Evolutionary conservation across 2,797 vertebrate genomes (phyloP), one percentile per base, ranked within the genome.

Genomic region (Aulostomus chinensis): DNA sequence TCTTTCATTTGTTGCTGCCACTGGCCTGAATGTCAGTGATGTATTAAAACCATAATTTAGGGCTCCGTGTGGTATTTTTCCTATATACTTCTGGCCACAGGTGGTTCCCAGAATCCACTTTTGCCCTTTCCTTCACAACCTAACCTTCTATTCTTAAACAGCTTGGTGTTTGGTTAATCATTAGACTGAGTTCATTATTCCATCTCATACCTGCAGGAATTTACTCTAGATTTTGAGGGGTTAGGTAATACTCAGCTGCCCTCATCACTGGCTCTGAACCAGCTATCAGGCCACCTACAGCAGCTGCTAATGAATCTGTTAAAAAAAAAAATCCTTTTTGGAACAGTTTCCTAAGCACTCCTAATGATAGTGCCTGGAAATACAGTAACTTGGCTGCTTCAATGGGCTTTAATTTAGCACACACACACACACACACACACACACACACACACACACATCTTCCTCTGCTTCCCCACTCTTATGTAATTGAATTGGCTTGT

Each of bases 401-500:
- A 46, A 35, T 28, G 12, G 40, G 15, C 38, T n/a, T 28, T 35
- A 32, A 9, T 58, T 54, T 29, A 42, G 11, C 3, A 35, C n/a
- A n/a, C n/a, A n/a, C n/a, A n/a, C n/a, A n/a, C n/a, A n/a, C n/a
- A n/a, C n/a, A n/a, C n/a, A n/a, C 36, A 30, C 40, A 51, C 34
- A 36, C 17, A 51, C 29, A 31, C 28, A 39, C 56, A 48, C 48
- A 40, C 18, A 25, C 40, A 25, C 40, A 56, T n/a, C n/a, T 21
- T 34, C 43, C 38, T 52, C 51, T 34, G 45, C 37, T 28, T 48
- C 22, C 45, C 10, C 50, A 2, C 8, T 42, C 45, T 82, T 84
- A 80, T 59, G 68, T 83, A 83, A 88, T 63, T 58, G 21, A 74
- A 73, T 76, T 45, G 53, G 55, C 41, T 86, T 82, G 78, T 85